Evolutionary conservation across 2,113 vertebrate genomes (phyloP).

Genomic region (Calyptomena viridis): DNA sequence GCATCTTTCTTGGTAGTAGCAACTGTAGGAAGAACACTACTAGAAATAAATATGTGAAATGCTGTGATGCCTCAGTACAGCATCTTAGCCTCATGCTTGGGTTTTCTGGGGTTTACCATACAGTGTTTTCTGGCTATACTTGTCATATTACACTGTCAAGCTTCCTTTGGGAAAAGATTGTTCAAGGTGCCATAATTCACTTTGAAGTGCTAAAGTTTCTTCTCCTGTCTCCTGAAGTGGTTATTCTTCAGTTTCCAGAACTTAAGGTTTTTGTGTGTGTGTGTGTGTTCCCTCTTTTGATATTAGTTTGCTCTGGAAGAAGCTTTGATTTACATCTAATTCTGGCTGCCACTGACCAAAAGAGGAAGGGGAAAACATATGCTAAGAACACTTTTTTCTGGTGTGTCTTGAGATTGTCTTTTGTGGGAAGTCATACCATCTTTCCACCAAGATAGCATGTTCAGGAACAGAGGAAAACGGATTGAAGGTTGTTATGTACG

Average conservation of each 20-base stretch:
- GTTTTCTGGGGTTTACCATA: background rate
- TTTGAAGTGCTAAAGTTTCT: background rate
- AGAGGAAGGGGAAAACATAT: background rate
- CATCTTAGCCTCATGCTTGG: background rate
- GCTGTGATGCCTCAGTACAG: background rate
- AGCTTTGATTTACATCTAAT: background rate
- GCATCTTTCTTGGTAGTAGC: background rate
- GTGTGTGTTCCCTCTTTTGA: background rate
- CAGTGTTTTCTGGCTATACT: background rate
- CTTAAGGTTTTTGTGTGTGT: background rate
- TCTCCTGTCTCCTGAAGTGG: background rate
- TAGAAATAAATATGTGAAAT: background rate
- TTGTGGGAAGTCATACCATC: background rate
- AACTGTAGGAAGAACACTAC: background rate
- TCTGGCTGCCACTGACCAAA: background rate
- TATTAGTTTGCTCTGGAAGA: background rate
- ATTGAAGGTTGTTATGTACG: background rate
- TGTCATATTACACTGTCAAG: background rate
- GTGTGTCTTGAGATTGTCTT: background rate
- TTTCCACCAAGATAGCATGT: background rate
- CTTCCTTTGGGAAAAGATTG: background rate
- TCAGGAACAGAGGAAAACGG: background rate
- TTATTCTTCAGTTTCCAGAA: background rate
- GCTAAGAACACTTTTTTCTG: background rate
- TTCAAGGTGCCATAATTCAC: background rate